A percentile compares a stretch with the other conserved stretches of the same genome.
These are phyloP conservation scores for Himalopsyche kuldschensis DNA, from an alignment of 2,888 invertebrate species.

Conservation along the genomic window DNA sequence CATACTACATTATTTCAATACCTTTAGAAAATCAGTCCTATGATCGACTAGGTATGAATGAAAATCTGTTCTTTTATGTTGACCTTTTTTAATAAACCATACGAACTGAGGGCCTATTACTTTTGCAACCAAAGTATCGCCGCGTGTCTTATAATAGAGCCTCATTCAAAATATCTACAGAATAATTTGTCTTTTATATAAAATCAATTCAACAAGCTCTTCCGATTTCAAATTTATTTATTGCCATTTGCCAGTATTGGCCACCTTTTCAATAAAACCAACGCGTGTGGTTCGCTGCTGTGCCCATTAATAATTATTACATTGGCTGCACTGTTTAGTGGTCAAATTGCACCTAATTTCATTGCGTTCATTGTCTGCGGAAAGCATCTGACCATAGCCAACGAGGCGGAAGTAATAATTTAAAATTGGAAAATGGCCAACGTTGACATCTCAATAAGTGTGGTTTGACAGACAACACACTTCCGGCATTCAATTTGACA, in stretches of 20 bases:
- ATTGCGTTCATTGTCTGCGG: conserved; percentile 17
- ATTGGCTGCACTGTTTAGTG: neutral
- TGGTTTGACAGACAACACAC: conserved; percentile 22
- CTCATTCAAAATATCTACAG: neutral
- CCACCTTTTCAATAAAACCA: neutral
- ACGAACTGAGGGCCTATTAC: neutral
- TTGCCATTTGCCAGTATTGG: neutral
- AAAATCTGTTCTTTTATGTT: too few species aligned
- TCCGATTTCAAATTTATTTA: neutral
- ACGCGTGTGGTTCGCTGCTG: neutral
- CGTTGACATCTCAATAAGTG: conserved; percentile 33
- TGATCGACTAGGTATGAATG: too few species aligned
- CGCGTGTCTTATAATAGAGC: neutral
- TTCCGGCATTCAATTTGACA: conserved; percentile 22
- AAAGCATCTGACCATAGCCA: conserved; percentile 18
- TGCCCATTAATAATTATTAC: conserved; percentile 8
- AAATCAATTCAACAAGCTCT: neutral
- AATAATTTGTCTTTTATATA: neutral
- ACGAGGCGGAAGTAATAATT: conserved; percentile 28
- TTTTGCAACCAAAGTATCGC: neutral
- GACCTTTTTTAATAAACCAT: neutral
- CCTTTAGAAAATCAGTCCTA: too few species aligned
- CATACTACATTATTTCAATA: too few species aligned
- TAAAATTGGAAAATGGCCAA: conserved; percentile 17
- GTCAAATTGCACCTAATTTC: conserved; percentile 4